Evolutionary conservation across 2,113 vertebrate genomes (phyloP).

Genomic region (Cathartes aura): DNA sequence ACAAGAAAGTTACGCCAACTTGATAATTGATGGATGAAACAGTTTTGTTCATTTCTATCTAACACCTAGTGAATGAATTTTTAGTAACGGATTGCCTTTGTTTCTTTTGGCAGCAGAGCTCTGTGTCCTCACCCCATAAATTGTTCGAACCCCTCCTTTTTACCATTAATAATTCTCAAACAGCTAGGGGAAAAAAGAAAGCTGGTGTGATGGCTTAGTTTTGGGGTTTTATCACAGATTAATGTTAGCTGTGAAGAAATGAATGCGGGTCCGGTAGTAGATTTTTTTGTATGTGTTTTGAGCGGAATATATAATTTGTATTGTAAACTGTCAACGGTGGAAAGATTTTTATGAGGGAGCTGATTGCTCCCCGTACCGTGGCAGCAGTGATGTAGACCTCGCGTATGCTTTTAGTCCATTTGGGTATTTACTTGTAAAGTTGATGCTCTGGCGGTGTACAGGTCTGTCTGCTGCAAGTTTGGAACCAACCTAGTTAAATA

Average conservation of each 20-base stretch:
- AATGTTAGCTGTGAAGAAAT: neutral
- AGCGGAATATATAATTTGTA: neutral
- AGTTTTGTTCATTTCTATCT: neutral
- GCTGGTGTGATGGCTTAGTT: neutral
- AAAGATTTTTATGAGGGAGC: neutral
- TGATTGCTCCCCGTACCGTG: neutral
- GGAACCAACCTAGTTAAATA: neutral
- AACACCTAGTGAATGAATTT: neutral
- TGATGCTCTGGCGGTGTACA: neutral
- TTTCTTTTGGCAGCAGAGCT: neutral
- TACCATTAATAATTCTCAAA: neutral
- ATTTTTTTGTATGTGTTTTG: neutral
- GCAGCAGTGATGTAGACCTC: neutral
- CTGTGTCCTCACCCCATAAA: rapidly evolving
- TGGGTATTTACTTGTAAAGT: neutral
- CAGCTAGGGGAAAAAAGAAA: neutral
- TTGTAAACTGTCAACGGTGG: neutral
- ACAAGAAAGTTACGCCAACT: constrained; percentile 48
- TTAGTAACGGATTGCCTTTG: neutral
- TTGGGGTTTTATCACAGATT: neutral
- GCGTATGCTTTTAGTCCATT: neutral
- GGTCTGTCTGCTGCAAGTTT: neutral
- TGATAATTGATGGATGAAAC: constrained; percentile 32
- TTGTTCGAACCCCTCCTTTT: neutral
- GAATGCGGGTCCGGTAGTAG: neutral